phyloP scores from a whole-genome alignment of 2,888 invertebrate species.

The Andrena trimmerana region DNA sequence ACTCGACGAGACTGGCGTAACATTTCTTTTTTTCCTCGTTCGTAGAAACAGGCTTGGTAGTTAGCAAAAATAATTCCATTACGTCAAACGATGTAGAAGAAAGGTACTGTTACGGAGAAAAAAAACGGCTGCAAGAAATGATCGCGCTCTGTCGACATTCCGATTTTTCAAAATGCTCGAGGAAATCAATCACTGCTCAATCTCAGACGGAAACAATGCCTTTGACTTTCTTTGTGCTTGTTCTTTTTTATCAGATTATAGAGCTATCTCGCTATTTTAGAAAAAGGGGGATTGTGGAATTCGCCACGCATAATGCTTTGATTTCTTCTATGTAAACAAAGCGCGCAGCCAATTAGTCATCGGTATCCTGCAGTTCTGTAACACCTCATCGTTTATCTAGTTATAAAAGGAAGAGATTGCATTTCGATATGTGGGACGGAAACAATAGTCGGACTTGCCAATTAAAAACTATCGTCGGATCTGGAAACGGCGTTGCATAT shows the following conservation, averaged over 20 bases:
- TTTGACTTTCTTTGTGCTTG: no score
- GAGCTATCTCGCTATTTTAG: no score
- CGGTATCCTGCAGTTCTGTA: neutral
- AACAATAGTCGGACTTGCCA: neutral
- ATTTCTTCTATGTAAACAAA: neutral
- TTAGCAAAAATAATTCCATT: conserved; percentile 22
- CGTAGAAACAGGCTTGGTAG: neutral
- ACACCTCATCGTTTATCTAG: neutral
- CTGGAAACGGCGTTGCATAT: conserved; percentile 1
- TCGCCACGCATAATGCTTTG: neutral
- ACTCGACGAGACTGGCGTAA: neutral
- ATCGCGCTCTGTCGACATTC: neutral
- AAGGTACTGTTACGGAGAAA: neutral
- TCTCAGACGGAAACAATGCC: neutral
- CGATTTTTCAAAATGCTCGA: neutral
- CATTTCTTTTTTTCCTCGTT: neutral
- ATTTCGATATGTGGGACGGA: neutral
- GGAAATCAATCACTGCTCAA: neutral
- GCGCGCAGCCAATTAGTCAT: neutral
- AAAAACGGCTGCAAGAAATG: neutral
- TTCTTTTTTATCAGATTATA: no score
- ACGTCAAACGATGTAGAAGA: neutral
- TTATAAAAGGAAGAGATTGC: neutral
- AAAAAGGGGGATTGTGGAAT: no score
- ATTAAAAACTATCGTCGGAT: neutral